phyloP scores from a whole-genome alignment of 2,797 vertebrate genomes.

The Bradypus variegatus region DNA sequence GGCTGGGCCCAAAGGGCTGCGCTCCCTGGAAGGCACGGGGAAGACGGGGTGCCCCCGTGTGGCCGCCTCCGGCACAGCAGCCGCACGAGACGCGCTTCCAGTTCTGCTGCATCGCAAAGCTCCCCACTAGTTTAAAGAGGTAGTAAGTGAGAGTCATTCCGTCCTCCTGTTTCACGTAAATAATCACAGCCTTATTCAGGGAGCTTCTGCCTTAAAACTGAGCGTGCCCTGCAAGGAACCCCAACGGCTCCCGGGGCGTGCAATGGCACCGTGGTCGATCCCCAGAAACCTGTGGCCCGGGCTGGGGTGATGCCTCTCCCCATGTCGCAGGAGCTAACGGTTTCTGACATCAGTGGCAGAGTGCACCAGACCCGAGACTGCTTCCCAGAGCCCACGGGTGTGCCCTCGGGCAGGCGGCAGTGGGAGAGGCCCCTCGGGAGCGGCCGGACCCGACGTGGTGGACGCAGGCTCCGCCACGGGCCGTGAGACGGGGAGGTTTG shows the following conservation, averaged over 20 bases:
- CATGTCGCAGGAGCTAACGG: background rate
- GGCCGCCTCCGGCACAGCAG: background rate
- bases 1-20: background rate
- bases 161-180: fast-evolving
- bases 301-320: background rate
- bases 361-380: too few relatives aligned
- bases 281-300: too few relatives aligned
- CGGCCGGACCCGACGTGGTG: fast-evolving
- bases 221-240: background rate
- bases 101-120: too few relatives aligned
- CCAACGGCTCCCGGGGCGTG: fast-evolving
- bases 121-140: too few relatives aligned
- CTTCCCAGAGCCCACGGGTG: background rate
- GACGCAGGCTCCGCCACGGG: too few relatives aligned
- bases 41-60: fast-evolving
- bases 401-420: fast-evolving
- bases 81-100: background rate
- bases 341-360: too few relatives aligned
- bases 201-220: background rate
- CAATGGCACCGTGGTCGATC: fast-evolving
- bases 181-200: fast-evolving
- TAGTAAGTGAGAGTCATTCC: fast-evolving
- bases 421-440: fast-evolving
- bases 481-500: background rate
- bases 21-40: background rate